phyloP scores from a whole-genome alignment of 2,888 invertebrate genomes.

The Archaeoteleia sp. region DNA sequence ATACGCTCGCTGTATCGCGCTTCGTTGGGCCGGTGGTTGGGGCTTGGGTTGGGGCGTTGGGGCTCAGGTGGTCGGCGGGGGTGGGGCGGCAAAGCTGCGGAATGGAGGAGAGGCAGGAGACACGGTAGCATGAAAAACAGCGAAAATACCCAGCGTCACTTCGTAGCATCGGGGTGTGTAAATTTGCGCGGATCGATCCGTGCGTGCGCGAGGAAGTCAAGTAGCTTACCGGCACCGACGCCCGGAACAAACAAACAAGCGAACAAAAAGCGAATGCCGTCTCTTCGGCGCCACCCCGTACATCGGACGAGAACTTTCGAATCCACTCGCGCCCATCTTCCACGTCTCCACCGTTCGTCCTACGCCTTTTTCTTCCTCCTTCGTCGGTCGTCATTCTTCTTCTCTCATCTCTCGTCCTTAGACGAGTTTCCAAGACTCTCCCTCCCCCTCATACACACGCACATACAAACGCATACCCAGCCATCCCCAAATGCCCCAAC shows the following conservation, averaged over 20 bases:
- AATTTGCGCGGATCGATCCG: slow-evolving; percentile 69
- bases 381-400: slow-evolving; percentile 36
- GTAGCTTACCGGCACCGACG: slow-evolving; percentile 61
- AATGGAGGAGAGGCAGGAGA: too few relatives aligned
- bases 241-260: slow-evolving; percentile 67
- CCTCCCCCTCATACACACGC: too few relatives aligned
- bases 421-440: slow-evolving; percentile 4
- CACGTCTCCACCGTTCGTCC: slow-evolving; percentile 7
- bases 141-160: slow-evolving; percentile 63
- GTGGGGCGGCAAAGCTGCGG: too few relatives aligned
- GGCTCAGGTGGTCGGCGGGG: too few relatives aligned
- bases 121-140: slow-evolving; percentile 55
- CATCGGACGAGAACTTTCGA: slow-evolving; percentile 60
- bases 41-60: too few relatives aligned
- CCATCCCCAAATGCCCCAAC: slow-evolving; percentile 35
- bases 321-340: slow-evolving; percentile 45
- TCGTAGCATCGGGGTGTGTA: slow-evolving; percentile 62
- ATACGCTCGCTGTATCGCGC: too few relatives aligned
- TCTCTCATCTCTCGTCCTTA: not conserved
- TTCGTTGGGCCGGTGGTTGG: too few relatives aligned
- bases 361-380: slow-evolving; percentile 10
- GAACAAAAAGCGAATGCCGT: slow-evolving; percentile 65
- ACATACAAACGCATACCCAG: too few relatives aligned
- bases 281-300: slow-evolving; percentile 65
- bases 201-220: slow-evolving; percentile 56